Evolutionary conservation across 2,888 invertebrate genomes (phyloP), one percentile per base, ranked within the genome.

Genomic region (Drosophila borborema): DNA sequence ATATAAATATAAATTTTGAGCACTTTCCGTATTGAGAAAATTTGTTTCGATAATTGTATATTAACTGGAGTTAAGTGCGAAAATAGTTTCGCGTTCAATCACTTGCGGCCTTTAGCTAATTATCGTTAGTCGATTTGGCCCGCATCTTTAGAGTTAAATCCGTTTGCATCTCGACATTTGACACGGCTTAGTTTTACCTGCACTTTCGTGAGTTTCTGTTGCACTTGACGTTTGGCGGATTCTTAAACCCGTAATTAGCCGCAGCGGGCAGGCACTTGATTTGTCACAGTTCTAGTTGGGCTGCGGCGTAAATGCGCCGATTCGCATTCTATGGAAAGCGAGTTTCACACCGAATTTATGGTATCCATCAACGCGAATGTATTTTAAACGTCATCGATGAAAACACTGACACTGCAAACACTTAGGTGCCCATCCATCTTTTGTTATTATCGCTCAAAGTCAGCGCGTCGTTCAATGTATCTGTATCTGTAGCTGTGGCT

Each of bases 321-420:
- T 75, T 71, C 18, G 78, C 82, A 80, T 55, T 69, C 10, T 67
- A 59, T 69, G 46, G 34, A 51, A n/a, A 66, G 65, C 43, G 84
- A 64, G 48, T 63, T 89, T 90, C 83, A 89, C 80, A 81, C 70
- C 74, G 76, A 76, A 89, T 89, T 85, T 81, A 83, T 80, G 81
- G 77, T 78, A 81, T 82, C 81, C 77, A 77, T 77, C 81, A 77
- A 76, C 81, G 77, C 64, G 72, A 79, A 80, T 76, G 82, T 77
- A 77, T 81, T 83, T 90, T 76, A 88, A 84, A 80, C 80, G 83
- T 81, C 83, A 89, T 85, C 87, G 86, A 85, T 86, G 85, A 87
- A 79, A 78, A 71, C 75, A 77, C 81, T 76, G 78, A 53, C 81
- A 87, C 72, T 80, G 80, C 68, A 84, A 84, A 82, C 89, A 89